A percentile compares a stretch with the other conserved stretches of the same genome.
These are phyloP conservation scores for Aporophyla lueneburgensis DNA, from an alignment of 2,888 invertebrate genomes.

Conservation along the genomic window DNA sequence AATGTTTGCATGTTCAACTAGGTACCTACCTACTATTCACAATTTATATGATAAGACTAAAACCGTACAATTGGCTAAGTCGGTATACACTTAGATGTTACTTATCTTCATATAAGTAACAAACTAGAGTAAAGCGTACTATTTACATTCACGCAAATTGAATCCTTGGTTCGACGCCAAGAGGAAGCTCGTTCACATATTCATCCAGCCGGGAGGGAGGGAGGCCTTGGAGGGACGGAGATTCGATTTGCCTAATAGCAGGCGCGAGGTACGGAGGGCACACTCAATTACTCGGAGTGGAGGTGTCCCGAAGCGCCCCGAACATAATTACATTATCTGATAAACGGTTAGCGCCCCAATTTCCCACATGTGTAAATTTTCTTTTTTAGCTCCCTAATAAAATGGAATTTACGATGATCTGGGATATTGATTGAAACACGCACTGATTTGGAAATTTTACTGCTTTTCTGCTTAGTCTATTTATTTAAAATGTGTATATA, in stretches of 20 bases:
- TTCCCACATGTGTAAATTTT: conserved; percentile 72
- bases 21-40: conserved; percentile 16
- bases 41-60: conserved; percentile 42
- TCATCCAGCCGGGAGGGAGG: conserved; percentile 68
- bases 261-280: conserved; percentile 80
- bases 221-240: conserved; percentile 76
- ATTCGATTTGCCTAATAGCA: conserved; percentile 91
- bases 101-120: conserved; percentile 36
- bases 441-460: conserved; percentile 55
- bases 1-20: conserved; percentile 27
- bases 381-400: conserved; percentile 70
- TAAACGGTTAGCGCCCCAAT: conserved; percentile 79
- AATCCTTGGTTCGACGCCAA: conserved; percentile 88
- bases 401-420: conserved; percentile 58
- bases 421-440: conserved; percentile 55
- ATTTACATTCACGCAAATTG: conserved; percentile 89
- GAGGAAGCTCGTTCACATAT: conserved; percentile 81
- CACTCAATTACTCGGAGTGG: conserved; percentile 89
- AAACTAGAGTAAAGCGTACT: conserved; percentile 77
- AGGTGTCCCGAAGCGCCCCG: conserved; percentile 87
- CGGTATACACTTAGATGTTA: conserved; percentile 22
- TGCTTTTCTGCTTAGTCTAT: conserved; percentile 9
- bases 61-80: conserved; percentile 31
- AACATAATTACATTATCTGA: conserved; percentile 90
- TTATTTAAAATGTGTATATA: neutral